Evolutionary conservation across 53 echinoderm and acorn worm species (phyloP).

Genomic region (Zoroaster sp.): DNA sequence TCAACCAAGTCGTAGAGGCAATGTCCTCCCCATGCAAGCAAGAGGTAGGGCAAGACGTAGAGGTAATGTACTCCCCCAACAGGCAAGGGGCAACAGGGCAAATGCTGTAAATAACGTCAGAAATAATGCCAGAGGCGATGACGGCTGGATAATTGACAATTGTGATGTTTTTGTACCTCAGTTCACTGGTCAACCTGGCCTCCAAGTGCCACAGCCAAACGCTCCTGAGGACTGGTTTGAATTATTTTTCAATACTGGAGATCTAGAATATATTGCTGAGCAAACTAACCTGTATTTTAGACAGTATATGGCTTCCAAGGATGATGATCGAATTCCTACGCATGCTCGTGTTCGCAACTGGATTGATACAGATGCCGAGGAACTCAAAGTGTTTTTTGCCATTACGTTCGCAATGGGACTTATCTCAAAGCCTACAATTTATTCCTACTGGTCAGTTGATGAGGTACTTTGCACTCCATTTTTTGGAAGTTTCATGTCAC

Average conservation of each 20-base stretch:
- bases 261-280: not conserved
- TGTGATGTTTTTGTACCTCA: not conserved
- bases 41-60: no score
- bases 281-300: not conserved
- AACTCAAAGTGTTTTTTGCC: constrained; percentile 39
- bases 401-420: constrained; percentile 51
- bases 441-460: constrained; percentile 50
- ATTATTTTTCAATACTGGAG: not conserved
- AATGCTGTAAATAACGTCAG: not conserved
- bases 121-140: not conserved
- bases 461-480: constrained; percentile 16
- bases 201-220: not conserved
- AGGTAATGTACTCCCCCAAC: no score
- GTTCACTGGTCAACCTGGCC: not conserved
- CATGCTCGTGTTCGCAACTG: not conserved
- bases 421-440: constrained; percentile 4
- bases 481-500: constrained; percentile 19
- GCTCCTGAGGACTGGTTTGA: not conserved
- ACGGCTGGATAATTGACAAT: not conserved
- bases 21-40: no score
- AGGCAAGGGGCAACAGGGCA: no score
- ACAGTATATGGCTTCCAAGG: not conserved
- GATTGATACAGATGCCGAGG: not conserved
- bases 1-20: no score
- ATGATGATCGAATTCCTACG: not conserved